Percentiles rank a stretch among this genome's conserved stretches.
These are phyloP conservation scores for Chelmon rostratus DNA, from an alignment of 2,797 vertebrate genomes.

Conservation along the genomic window DNA sequence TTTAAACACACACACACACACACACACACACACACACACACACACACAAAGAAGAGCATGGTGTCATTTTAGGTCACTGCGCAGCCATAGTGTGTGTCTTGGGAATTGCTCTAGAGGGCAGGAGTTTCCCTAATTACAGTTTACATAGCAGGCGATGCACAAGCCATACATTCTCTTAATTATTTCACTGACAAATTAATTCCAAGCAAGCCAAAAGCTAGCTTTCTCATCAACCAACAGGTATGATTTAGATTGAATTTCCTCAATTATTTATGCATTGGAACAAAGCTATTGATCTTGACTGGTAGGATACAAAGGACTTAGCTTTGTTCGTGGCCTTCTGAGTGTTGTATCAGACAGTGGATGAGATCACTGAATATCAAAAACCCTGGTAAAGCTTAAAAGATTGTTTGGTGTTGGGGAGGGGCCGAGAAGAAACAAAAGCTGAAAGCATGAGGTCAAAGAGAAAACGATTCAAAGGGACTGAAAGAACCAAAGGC, in stretches of 20 bases:
- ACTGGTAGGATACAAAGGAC: neutral
- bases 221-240: neutral
- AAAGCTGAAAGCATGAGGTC: slow-evolving; percentile 26
- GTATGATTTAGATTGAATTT: neutral
- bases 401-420: slow-evolving; percentile 8
- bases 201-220: neutral
- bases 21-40: slow-evolving; percentile 25
- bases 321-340: neutral
- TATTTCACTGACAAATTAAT: neutral
- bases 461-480: slow-evolving; percentile 42
- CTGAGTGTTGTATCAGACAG: neutral
- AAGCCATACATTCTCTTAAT: neutral
- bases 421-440: neutral
- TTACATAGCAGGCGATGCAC: neutral
- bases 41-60: slow-evolving; percentile 1
- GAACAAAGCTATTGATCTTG: neutral
- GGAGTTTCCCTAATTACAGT: slow-evolving; percentile 50
- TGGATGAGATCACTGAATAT: slow-evolving; percentile 1
- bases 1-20: slow-evolving; percentile 17
- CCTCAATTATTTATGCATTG: neutral
- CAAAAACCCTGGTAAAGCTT: slow-evolving; percentile 17
- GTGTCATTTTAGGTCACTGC: slow-evolving; percentile 56
- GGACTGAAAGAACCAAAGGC: slow-evolving; percentile 23
- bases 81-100: slow-evolving; percentile 31
- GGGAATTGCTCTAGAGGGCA: slow-evolving; percentile 29